These are phyloP conservation scores for Ormyrus labotus DNA, from an alignment of 2,888 invertebrate genomes.

Conservation along the genomic window DNA sequence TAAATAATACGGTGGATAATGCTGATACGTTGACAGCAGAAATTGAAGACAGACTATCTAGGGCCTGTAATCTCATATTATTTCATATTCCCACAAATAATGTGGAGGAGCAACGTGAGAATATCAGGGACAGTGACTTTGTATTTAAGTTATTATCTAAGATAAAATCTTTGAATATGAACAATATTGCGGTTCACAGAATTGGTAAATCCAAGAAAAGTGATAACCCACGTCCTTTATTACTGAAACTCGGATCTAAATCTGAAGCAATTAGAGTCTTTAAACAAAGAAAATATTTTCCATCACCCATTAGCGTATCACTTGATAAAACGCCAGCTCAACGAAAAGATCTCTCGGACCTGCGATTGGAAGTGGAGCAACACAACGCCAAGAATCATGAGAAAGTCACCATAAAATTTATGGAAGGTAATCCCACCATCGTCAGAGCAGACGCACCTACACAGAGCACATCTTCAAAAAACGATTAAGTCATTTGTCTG, in stretches of 20 bases:
- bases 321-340: not conserved
- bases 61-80: not conserved
- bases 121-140: not conserved
- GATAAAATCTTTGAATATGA: not conserved
- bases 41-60: too few relatives aligned
- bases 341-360: not conserved
- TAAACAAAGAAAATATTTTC: not conserved
- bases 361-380: not conserved
- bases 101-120: not conserved
- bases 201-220: not conserved
- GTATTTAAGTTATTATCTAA: not conserved
- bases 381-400: not conserved
- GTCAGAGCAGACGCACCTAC: not conserved
- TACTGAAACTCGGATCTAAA: not conserved
- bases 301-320: not conserved
- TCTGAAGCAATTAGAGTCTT: not conserved
- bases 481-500: not conserved
- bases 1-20: not conserved
- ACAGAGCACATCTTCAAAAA: not conserved
- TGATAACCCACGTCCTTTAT: not conserved
- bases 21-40: too few relatives aligned
- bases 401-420: not conserved
- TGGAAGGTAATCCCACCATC: not conserved
- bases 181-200: not conserved
- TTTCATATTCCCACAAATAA: not conserved